Conservation (phyloP, 2,888 invertebrate species). For the Elegia similella region DNA sequence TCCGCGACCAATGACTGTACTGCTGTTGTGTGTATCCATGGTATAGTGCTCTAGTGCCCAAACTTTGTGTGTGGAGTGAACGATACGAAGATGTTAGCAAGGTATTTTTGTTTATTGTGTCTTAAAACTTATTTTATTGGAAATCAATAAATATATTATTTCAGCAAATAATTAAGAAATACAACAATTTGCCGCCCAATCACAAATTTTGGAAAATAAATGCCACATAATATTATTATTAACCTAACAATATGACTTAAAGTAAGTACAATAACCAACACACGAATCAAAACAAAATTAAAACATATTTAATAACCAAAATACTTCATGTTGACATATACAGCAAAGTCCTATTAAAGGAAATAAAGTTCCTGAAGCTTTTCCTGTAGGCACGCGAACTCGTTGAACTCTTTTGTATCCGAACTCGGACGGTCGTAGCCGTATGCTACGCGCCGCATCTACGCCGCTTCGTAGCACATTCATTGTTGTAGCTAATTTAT, state of each 20-base stretch:
- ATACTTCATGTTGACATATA: too few species aligned
- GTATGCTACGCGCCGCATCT: slow-evolving; percentile 33
- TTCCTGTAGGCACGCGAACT: neutral
- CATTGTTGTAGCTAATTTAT: neutral
- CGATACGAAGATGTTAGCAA: slow-evolving; percentile 3
- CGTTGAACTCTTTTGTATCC: slow-evolving; percentile 38
- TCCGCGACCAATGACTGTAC: slow-evolving; percentile 26
- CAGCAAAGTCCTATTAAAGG: too few species aligned
- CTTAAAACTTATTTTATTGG: neutral
- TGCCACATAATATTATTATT: too few species aligned
- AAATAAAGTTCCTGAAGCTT: slow-evolving; percentile 16
- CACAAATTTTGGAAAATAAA: too few species aligned
- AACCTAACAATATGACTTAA: too few species aligned
- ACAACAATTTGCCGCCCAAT: too few species aligned
- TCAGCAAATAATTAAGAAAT: too few species aligned
- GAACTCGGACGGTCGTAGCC: slow-evolving; percentile 29
- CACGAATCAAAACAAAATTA: too few species aligned
- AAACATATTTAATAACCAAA: too few species aligned
- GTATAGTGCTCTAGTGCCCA: slow-evolving; percentile 4
- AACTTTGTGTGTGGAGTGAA: slow-evolving; percentile 12
- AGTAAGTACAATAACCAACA: too few species aligned
- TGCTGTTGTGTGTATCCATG: neutral
- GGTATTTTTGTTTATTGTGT: neutral
- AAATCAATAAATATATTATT: too few species aligned
- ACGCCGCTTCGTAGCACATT: slow-evolving; percentile 28